Percentiles rank a stretch among this genome's conserved stretches.
These are phyloP conservation scores for Vicugna pacos DNA, from an alignment of 2,113 vertebrate species.

Conservation along the genomic window DNA sequence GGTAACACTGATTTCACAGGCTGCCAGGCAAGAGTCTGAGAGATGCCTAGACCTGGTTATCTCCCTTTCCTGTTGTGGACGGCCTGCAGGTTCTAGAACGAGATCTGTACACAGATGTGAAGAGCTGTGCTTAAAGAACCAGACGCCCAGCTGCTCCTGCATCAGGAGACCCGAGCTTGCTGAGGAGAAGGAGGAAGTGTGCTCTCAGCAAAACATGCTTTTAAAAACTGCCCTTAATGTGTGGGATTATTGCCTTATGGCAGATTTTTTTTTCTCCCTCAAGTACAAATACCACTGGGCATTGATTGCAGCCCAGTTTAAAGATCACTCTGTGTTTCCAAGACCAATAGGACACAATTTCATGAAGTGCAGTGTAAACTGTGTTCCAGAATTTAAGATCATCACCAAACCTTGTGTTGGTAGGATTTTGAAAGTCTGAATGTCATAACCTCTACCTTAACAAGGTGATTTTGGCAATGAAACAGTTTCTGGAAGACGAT, in stretches of 20 bases:
- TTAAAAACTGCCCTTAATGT: conserved; percentile 42
- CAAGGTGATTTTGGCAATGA: conserved; percentile 53
- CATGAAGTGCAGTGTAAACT: neutral
- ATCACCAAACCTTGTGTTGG: neutral
- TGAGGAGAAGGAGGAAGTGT: conserved; percentile 10
- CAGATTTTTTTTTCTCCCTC: neutral
- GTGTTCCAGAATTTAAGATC: neutral
- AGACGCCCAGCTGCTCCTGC: neutral
- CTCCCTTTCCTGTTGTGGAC: neutral
- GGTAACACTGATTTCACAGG: neutral
- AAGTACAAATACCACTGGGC: neutral
- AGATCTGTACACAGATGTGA: neutral
- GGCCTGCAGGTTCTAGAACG: neutral
- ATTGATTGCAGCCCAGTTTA: neutral
- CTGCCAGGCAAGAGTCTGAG: neutral
- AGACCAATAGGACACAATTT: neutral
- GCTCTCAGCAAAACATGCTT: conserved; percentile 42
- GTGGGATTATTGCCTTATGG: neutral
- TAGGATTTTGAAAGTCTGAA: conserved; percentile 24
- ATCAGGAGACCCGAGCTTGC: neutral
- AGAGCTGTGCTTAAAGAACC: neutral
- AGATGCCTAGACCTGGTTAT: neutral
- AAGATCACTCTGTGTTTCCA: conserved; percentile 4
- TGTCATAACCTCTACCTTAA: conserved; percentile 32
- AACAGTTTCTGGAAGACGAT: conserved; percentile 58